Evolutionary conservation across 2,113 vertebrate genomes (phyloP).

Genomic region (Formicarius rufipectus): DNA sequence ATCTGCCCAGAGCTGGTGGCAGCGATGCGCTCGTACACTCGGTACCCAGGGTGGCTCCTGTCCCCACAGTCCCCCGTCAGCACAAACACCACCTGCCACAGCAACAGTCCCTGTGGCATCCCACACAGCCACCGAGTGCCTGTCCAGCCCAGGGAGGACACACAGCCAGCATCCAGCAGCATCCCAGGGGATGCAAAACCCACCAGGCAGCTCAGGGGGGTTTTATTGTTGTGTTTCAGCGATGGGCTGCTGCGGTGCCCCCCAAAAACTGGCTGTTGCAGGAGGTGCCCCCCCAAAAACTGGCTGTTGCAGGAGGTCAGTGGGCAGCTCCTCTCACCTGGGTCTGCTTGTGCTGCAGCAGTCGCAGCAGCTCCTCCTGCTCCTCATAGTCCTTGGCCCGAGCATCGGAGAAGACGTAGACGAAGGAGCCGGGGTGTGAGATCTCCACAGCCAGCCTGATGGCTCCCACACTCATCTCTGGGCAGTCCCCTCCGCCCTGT

Average conservation of each 20-base stretch:
- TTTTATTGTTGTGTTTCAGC: rapidly evolving
- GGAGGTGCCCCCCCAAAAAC: not conserved
- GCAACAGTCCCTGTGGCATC: not conserved
- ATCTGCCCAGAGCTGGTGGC: slow-evolving; percentile 92
- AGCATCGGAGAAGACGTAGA: slow-evolving; percentile 94
- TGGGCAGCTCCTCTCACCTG: slow-evolving; percentile 77
- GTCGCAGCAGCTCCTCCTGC: slow-evolving; percentile 83
- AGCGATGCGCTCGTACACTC: slow-evolving; percentile 88
- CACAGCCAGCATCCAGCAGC: not conserved
- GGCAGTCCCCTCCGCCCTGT: slow-evolving; percentile 93
- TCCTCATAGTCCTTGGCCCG: slow-evolving; percentile 89
- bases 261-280: rapidly evolving
- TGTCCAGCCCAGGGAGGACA: not conserved
- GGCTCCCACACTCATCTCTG: slow-evolving; percentile 92
- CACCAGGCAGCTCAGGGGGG: rapidly evolving
- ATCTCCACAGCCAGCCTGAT: slow-evolving; percentile 87
- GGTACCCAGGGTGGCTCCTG: slow-evolving; percentile 90
- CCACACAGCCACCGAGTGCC: rapidly evolving
- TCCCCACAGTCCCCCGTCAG: slow-evolving; percentile 94
- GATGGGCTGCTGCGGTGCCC: rapidly evolving
- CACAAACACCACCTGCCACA: slow-evolving; percentile 88
- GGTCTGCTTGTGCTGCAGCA: slow-evolving; percentile 88
- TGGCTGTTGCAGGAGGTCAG: rapidly evolving
- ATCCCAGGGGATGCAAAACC: not conserved
- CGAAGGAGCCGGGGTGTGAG: slow-evolving; percentile 85